Conservation (phyloP, 2,797 vertebrate genomes). For the Poeciliopsis paucimaculata region DNA sequence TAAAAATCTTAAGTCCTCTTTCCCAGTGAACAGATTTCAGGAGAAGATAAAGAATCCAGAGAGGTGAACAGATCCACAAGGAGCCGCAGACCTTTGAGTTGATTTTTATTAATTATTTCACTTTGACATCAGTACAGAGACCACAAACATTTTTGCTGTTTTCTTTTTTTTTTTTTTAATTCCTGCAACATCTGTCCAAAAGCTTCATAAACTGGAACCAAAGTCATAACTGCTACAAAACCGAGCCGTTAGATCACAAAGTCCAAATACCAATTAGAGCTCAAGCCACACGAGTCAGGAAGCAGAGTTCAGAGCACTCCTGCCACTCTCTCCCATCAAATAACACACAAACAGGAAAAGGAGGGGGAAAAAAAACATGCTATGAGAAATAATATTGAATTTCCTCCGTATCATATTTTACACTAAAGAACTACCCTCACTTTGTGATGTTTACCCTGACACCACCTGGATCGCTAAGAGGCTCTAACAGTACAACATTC, state of each 20-base stretch:
- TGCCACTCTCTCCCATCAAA: conserved; percentile 38
- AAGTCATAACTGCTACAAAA: conserved; percentile 75
- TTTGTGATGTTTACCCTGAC: neutral
- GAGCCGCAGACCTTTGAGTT: conserved; percentile 60
- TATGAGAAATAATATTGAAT: conserved; percentile 33
- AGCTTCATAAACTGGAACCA: conserved; percentile 71
- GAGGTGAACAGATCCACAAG: conserved; percentile 13
- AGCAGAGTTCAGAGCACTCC: conserved; percentile 23
- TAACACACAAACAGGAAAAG: conserved; percentile 40
- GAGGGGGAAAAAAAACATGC: conserved; percentile 60
- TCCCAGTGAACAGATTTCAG: conserved; percentile 35
- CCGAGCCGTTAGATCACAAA: conserved; percentile 73
- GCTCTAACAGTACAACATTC: neutral
- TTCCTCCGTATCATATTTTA: conserved; percentile 52
- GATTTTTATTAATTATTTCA: conserved; percentile 84
- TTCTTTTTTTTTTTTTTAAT: conserved; percentile 30
- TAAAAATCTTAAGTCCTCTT: conserved; percentile 32
- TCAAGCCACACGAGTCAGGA: conserved; percentile 28
- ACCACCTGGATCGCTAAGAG: neutral
- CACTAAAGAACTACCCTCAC: conserved; percentile 12
- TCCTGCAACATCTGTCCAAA: conserved; percentile 63
- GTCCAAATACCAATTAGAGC: conserved; percentile 65
- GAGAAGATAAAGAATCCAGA: neutral
- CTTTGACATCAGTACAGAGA: conserved; percentile 84
- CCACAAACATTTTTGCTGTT: conserved; percentile 63